Percentiles rank a stretch among this genome's conserved stretches.
Conservation (phyloP, 1,140 invertebrate genomes). For the Varroa destructor region DNA sequence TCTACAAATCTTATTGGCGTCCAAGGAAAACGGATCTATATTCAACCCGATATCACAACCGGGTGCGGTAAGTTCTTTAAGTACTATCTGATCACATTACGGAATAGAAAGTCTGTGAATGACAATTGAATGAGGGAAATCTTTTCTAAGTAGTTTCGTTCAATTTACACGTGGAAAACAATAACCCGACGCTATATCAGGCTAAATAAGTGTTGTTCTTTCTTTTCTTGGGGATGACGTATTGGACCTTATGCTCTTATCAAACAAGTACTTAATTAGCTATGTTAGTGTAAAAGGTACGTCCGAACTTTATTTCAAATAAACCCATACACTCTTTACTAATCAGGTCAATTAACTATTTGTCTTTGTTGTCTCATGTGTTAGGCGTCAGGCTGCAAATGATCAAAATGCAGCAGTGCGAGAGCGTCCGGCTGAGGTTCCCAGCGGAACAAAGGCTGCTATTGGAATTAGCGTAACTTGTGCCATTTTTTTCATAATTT, state of each 20-base stretch:
- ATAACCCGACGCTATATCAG: not conserved
- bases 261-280: too few species aligned
- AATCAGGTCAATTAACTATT: too few species aligned
- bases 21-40: not conserved
- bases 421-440: too few species aligned
- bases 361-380: too few species aligned
- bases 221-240: too few species aligned
- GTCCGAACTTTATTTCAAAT: too few species aligned
- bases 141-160: not conserved
- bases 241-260: too few species aligned
- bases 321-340: too few species aligned
- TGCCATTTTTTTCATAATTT: slow-evolving; percentile 3
- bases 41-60: not conserved
- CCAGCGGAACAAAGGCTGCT: slow-evolving; percentile 1
- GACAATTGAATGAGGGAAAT: not conserved
- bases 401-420: too few species aligned
- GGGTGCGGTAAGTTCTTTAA: not conserved
- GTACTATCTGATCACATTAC: not conserved
- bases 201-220: too few species aligned
- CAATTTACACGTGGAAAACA: not conserved
- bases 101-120: not conserved
- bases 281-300: too few species aligned
- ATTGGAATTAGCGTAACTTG: slow-evolving; percentile 24
- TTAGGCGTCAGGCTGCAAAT: too few species aligned
- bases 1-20: not conserved